These are phyloP conservation scores for Coreoperca whiteheadi DNA, from an alignment of 2,113 vertebrate genomes.

Conservation along the genomic window DNA sequence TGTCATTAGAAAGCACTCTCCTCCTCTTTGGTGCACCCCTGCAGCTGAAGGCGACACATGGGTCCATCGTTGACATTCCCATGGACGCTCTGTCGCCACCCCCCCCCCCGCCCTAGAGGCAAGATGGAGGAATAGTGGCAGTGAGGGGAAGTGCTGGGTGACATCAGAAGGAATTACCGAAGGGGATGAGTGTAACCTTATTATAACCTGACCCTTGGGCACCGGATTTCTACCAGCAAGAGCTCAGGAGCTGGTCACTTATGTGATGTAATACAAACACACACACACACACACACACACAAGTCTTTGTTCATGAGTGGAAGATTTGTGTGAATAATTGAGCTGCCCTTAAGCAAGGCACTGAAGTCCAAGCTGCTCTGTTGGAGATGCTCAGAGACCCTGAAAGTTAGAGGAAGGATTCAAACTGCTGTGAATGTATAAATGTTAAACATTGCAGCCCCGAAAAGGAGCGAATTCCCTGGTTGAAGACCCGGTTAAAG, in stretches of 20 bases:
- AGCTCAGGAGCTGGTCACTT: conserved; percentile 38
- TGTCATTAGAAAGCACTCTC: conserved; percentile 52
- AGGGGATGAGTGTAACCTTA: conserved; percentile 70
- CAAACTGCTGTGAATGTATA: not conserved
- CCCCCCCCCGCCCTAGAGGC: conserved; percentile 46
- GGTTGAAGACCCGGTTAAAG: not conserved
- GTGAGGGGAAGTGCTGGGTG: conserved; percentile 35
- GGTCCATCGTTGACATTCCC: conserved; percentile 68
- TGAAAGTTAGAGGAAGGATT: conserved; percentile 3
- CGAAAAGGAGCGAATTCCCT: not conserved
- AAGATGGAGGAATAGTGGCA: conserved; percentile 23
- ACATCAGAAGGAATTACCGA: conserved; percentile 73
- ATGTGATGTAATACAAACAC: conserved; percentile 17
- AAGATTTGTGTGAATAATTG: conserved; percentile 31
- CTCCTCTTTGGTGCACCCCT: conserved; percentile 45
- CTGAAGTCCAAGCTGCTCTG: conserved; percentile 1
- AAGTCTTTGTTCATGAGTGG: not conserved
- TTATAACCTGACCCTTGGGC: conserved; percentile 78
- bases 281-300: conserved; percentile 7
- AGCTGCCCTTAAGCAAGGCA: conserved; percentile 43
- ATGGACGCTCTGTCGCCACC: conserved; percentile 35
- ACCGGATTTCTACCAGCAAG: conserved; percentile 22
- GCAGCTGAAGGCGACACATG: conserved; percentile 50
- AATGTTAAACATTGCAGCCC: not conserved
- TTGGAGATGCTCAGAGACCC: not conserved